These are phyloP conservation scores for Trissolcus basalis DNA, from an alignment of 1,140 invertebrate genomes.

Conservation along the genomic window DNA sequence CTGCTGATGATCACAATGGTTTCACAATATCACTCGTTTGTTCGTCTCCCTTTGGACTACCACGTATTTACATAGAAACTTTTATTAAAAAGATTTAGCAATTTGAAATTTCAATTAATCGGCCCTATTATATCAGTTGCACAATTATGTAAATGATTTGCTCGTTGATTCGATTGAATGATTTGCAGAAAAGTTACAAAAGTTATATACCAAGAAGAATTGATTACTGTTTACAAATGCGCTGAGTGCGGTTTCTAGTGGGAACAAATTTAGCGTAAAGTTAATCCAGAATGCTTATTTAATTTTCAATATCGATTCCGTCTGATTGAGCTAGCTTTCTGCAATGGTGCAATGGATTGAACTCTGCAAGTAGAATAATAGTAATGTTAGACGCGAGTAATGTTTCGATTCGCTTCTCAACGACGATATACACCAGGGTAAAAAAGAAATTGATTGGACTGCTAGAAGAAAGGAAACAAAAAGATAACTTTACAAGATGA, in stretches of 20 bases:
- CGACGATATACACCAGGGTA: not conserved
- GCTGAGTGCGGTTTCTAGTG: constrained; percentile 7
- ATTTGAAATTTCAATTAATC: constrained; percentile 38
- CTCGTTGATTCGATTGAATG: constrained; percentile 25
- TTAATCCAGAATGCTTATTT: constrained; percentile 44
- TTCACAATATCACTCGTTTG: constrained; percentile 46
- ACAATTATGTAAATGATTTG: constrained; percentile 5
- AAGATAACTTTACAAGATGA: too few species aligned
- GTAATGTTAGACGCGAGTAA: not conserved
- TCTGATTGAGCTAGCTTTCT: constrained; percentile 45
- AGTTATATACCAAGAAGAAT: not conserved
- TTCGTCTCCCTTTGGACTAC: constrained; percentile 17
- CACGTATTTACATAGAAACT: too few species aligned
- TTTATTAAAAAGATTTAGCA: constrained; percentile 40
- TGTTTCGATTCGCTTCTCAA: not conserved
- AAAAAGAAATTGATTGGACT: too few species aligned
- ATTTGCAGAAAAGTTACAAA: constrained; percentile 19
- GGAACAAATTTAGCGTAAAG: constrained; percentile 37
- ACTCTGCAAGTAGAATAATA: constrained; percentile 31
- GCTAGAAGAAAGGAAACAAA: too few species aligned
- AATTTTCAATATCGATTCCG: constrained; percentile 52
- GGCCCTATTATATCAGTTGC: not conserved
- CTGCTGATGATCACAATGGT: constrained; percentile 50
- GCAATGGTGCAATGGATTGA: constrained; percentile 35
- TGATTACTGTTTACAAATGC: constrained; percentile 6